phyloP scores from a whole-genome alignment of 2,113 vertebrate species.

The Lasiurus cinereus region DNA sequence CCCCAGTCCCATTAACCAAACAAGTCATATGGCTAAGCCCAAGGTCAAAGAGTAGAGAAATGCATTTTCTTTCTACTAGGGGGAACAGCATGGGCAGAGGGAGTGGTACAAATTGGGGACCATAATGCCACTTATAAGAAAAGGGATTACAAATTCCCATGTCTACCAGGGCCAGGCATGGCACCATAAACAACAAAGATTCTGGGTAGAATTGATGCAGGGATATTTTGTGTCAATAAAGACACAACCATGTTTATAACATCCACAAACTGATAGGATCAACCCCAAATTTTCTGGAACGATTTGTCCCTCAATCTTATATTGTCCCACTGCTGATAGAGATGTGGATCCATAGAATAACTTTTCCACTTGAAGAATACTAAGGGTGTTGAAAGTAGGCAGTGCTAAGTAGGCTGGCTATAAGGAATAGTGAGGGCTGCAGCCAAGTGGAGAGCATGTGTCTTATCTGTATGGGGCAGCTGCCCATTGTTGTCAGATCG shows the following conservation, averaged over 20 bases:
- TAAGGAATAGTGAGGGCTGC: fast-evolving
- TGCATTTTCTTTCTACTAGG: too few species aligned
- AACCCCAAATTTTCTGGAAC: background rate
- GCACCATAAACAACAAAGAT: too few species aligned
- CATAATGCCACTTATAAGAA: background rate
- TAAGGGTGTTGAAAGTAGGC: background rate
- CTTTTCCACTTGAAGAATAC: background rate
- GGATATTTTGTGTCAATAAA: background rate
- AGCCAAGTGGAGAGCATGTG: fast-evolving
- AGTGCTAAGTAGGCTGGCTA: background rate
- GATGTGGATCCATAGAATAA: background rate
- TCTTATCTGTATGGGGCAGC: too few species aligned
- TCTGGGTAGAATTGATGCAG: fast-evolving
- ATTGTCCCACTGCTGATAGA: background rate
- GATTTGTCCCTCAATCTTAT: background rate
- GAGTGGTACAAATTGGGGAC: background rate
- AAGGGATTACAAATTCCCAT: too few species aligned
- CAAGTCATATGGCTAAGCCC: background rate
- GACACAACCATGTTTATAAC: background rate
- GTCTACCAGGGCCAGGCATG: background rate
- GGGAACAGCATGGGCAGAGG: background rate
- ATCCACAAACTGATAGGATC: fast-evolving
- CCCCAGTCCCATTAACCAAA: background rate
- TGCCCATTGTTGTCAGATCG: too few species aligned
- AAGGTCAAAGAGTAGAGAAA: background rate